phyloP scores from a whole-genome alignment of 1,140 invertebrate genomes.

The Drosophila neocordata region DNA sequence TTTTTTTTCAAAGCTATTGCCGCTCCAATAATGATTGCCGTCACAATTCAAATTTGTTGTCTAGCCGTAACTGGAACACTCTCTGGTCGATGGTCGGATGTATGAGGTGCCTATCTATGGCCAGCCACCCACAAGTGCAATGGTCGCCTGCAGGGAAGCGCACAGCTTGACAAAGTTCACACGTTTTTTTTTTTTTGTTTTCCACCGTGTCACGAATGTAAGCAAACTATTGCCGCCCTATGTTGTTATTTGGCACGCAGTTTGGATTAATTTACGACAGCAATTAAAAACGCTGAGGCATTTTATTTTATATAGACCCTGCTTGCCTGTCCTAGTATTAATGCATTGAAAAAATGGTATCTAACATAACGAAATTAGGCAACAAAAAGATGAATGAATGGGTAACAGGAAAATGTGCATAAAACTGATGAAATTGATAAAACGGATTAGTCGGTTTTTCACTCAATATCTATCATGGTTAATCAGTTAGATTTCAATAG shows the following conservation, averaged over 20 bases:
- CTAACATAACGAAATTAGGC: conserved; percentile 48
- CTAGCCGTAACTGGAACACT: conserved; percentile 30
- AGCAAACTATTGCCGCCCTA: conserved; percentile 6
- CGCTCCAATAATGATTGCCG: conserved; percentile 31
- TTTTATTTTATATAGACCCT: conserved; percentile 21
- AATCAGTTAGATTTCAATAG: conserved; percentile 57
- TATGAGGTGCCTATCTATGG: background rate
- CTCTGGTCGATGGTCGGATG: background rate
- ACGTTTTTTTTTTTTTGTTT: conserved; percentile 52
- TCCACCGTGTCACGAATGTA: conserved; percentile 33
- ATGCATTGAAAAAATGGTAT: conserved; percentile 22
- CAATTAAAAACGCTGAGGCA: conserved; percentile 74
- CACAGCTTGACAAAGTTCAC: conserved; percentile 68
- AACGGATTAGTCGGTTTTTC: conserved; percentile 53
- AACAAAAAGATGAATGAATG: conserved; percentile 25
- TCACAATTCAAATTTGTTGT: conserved; percentile 15
- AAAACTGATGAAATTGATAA: conserved; percentile 62
- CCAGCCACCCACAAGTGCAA: conserved; percentile 54
- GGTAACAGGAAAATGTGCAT: conserved; percentile 73
- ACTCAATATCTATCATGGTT: conserved; percentile 47
- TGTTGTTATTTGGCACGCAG: conserved; percentile 61
- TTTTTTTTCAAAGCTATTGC: conserved; percentile 28
- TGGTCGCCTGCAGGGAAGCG: conserved; percentile 47
- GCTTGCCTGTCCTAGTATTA: conserved; percentile 20
- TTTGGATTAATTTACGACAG: conserved; percentile 80